phyloP scores from a whole-genome alignment of 2,797 vertebrate genomes.

The Gobionotothen gibberifrons region DNA sequence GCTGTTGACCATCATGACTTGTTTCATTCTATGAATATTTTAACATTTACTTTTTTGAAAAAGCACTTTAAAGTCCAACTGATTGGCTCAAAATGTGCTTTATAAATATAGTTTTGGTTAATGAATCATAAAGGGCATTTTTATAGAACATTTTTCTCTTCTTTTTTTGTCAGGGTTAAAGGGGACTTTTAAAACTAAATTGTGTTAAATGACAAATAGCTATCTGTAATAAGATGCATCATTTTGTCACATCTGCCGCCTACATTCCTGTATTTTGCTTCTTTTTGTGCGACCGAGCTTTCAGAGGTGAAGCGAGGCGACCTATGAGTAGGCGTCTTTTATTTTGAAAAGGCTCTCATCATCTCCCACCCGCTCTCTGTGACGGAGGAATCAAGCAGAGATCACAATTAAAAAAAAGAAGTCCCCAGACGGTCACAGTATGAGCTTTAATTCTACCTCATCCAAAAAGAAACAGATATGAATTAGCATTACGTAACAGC shows the following conservation, averaged over 20 bases:
- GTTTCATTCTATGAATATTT: too few species aligned
- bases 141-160: too few species aligned
- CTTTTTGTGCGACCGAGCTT: background rate
- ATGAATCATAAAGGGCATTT: too few species aligned
- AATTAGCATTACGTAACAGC: constrained; percentile 54
- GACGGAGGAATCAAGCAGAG: constrained; percentile 12
- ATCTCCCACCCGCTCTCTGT: background rate
- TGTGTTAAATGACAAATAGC: too few species aligned
- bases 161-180: too few species aligned
- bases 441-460: background rate
- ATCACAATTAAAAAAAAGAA: background rate
- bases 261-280: background rate
- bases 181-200: too few species aligned
- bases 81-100: too few species aligned
- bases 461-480: constrained; percentile 26
- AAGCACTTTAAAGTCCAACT: too few species aligned
- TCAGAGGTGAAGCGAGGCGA: background rate
- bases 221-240: background rate
- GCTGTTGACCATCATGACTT: too few species aligned
- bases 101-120: too few species aligned
- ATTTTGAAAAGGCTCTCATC: constrained; percentile 19
- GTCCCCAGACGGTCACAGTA: constrained; percentile 10
- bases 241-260: constrained; percentile 14
- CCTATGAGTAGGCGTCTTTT: constrained; percentile 32
- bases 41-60: too few species aligned